These are phyloP conservation scores for Theretra japonica DNA, from an alignment of 2,888 invertebrate species.

Conservation along the genomic window DNA sequence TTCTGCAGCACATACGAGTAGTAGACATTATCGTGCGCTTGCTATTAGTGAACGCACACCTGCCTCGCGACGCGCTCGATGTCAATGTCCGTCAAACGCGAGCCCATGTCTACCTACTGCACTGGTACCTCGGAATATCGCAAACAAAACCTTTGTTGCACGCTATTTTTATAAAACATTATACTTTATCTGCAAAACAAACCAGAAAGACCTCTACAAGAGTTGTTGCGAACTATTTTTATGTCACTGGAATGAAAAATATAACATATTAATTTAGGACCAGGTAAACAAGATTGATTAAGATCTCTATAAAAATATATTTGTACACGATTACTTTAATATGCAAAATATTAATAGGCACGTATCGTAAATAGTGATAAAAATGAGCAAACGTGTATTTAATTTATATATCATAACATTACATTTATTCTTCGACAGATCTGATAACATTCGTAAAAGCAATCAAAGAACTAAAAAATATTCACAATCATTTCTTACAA, in stretches of 20 bases:
- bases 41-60: slow-evolving; percentile 67
- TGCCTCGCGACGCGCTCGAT: slow-evolving; percentile 65
- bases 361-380: not conserved
- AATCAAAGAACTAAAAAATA: slow-evolving; percentile 39
- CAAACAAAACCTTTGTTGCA: slow-evolving; percentile 24
- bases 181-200: not conserved
- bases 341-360: too few species aligned
- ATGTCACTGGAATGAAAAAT: not conserved
- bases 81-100: slow-evolving; percentile 81
- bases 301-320: not conserved
- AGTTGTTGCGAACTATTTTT: not conserved
- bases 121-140: slow-evolving; percentile 40
- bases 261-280: not conserved
- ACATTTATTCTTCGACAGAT: slow-evolving; percentile 31
- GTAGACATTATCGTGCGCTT: slow-evolving; percentile 48
- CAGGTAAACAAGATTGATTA: not conserved
- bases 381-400: not conserved
- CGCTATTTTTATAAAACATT: not conserved
- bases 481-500: slow-evolving; percentile 32
- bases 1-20: slow-evolving; percentile 38
- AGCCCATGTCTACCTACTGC: slow-evolving; percentile 43
- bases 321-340: not conserved
- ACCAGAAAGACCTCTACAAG: not conserved
- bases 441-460: slow-evolving; percentile 41
- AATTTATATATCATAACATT: slow-evolving; percentile 27